Base-by-base conservation (phyloP, 1,140 invertebrate genomes). In the Panagrolaimus sp. region DNA sequence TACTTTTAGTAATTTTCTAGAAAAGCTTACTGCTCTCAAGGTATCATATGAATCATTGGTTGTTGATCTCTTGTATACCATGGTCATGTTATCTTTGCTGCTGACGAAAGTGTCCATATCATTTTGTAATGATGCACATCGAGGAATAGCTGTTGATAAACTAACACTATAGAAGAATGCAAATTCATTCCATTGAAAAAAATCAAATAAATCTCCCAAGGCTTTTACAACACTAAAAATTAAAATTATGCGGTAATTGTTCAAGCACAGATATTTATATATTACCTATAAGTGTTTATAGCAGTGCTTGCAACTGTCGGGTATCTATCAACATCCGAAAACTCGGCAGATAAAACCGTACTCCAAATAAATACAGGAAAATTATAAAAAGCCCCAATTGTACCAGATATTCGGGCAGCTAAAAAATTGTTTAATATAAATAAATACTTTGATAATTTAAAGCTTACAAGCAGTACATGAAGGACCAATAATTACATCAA, bases 311-410 rank as follows among this genome's bases (percentile, higher is more conserved):
- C 51, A 57, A 57, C 27, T 11, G 51, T 57, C 20, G 51, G 51
- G 8, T 25, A 57, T 9, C n/a, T 20, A 11, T 57, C 51, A 16
- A 16, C 11, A 16, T 57, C 51, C 20, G 20, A 74, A 88, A 43
- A 57, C 11, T 57, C 51, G 8, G 51, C 23, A 57, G 51, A 25
- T 5, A 57, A 27, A 11, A 57, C 31, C 1, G 23, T 57, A 8
- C 20, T 25, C 51, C 51, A 57, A 27, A 57, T 27, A 27, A 25
- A 57, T 11, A 57, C 31, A 0, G 51, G 74, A 72, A 62, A 64
- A 45, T 61, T 27, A 13, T 57, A 57, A 27, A 57, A 57, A 4
- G 9, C 1, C 9, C 51, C 51, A 16, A 57, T 57, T 27, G 27
- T 20, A 16, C 51, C 51, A 13, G 51, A 14, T 11, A 57, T 57